A percentile compares a stretch with the other conserved stretches of the same genome.
These are phyloP conservation scores for Symphodus melops DNA, from an alignment of 2,113 vertebrate species.

Conservation along the genomic window DNA sequence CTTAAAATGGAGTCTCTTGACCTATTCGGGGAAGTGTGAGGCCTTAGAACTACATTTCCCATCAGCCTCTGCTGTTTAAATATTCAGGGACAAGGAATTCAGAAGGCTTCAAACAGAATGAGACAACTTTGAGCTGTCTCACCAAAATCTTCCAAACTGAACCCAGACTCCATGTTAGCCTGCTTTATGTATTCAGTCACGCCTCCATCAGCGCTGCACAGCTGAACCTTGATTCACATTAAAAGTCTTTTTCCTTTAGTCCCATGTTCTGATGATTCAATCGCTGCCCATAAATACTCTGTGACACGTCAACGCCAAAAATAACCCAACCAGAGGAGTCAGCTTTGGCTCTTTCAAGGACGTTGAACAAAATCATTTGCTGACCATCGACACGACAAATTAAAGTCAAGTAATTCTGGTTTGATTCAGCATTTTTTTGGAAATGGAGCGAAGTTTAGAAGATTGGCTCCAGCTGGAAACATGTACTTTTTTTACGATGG, in stretches of 20 bases:
- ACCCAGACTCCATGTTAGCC: too few relatives aligned
- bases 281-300: not conserved
- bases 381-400: not conserved
- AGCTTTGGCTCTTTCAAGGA: not conserved
- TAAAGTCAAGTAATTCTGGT: not conserved
- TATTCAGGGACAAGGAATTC: too few relatives aligned
- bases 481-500: not conserved
- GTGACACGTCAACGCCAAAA: not conserved
- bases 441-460: not conserved
- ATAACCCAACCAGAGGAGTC: not conserved
- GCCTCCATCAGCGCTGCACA: too few relatives aligned
- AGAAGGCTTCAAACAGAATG: too few relatives aligned
- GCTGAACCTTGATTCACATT: too few relatives aligned
- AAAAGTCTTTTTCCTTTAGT: not conserved
- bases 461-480: not conserved
- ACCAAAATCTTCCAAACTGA: too few relatives aligned
- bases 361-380: not conserved
- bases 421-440: not conserved
- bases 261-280: not conserved
- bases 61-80: too few relatives aligned
- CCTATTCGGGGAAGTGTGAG: too few relatives aligned
- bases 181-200: too few relatives aligned
- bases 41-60: too few relatives aligned
- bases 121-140: too few relatives aligned
- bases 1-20: too few relatives aligned